phyloP scores from a whole-genome alignment of 2,888 invertebrate genomes.

The Pseudococcus longispinus region DNA sequence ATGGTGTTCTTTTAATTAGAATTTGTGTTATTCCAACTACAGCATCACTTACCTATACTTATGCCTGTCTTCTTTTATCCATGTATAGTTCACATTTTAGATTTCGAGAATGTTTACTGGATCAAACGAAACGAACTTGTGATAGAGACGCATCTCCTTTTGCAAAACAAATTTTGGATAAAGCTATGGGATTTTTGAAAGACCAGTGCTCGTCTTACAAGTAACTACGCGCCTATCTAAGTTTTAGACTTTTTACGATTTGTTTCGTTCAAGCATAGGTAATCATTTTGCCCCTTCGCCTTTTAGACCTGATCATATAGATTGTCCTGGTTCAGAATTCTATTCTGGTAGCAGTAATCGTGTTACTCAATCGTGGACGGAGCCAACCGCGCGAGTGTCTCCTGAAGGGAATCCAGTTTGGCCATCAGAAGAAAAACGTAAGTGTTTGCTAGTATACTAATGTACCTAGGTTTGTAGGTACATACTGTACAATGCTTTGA shows the following conservation, averaged over 20 bases:
- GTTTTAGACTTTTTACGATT: neutral
- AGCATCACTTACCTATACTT: neutral
- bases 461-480: too few relatives aligned
- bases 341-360: constrained; percentile 57
- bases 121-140: constrained; percentile 66
- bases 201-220: constrained; percentile 70
- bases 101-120: constrained; percentile 68
- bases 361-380: constrained; percentile 44
- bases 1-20: too few relatives aligned
- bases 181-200: constrained; percentile 68
- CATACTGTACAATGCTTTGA: too few relatives aligned
- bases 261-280: neutral
- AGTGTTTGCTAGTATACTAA: neutral
- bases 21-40: too few relatives aligned
- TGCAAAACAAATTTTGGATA: constrained; percentile 68
- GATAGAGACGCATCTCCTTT: constrained; percentile 67
- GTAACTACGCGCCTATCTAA: constrained; percentile 63
- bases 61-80: neutral
- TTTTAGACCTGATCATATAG: constrained; percentile 66
- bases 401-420: neutral
- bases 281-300: neutral
- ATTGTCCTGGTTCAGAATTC: constrained; percentile 63
- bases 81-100: constrained; percentile 67
- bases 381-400: constrained; percentile 31
- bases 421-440: constrained; percentile 38